Conservation (phyloP, 2,113 vertebrate species). For the Gnathonemus longibarbis region DNA sequence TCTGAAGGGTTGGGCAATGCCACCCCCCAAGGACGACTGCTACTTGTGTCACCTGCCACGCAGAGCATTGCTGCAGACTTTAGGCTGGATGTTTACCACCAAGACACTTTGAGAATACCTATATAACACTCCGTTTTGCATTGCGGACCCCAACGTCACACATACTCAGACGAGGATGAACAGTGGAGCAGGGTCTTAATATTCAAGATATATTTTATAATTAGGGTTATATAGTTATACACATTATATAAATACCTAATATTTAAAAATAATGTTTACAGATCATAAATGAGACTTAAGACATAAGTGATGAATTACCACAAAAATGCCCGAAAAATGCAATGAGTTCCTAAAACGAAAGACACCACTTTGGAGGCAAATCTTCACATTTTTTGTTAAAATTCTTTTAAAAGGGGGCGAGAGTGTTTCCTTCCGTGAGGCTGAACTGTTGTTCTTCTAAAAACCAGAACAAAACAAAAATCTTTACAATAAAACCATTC, state of each 20-base stretch:
- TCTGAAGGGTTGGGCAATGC: neutral
- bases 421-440: neutral
- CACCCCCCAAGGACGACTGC: too few relatives aligned
- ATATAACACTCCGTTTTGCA: neutral
- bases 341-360: neutral
- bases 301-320: neutral
- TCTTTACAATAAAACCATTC: neutral
- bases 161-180: neutral
- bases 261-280: neutral
- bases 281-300: neutral
- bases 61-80: neutral
- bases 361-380: neutral
- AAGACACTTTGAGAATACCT: neutral
- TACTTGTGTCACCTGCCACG: neutral
- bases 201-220: neutral
- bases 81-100: neutral
- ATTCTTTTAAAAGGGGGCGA: neutral
- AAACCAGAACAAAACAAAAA: conserved; percentile 9
- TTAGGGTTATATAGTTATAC: neutral
- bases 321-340: conserved; percentile 14
- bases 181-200: neutral
- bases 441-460: neutral
- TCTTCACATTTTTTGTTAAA: neutral
- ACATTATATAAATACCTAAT: neutral
- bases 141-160: neutral